Percentiles rank a stretch among this genome's conserved stretches.
phyloP scores from a whole-genome alignment of 2,797 vertebrate genomes.

The Notolabrus celidotus region DNA sequence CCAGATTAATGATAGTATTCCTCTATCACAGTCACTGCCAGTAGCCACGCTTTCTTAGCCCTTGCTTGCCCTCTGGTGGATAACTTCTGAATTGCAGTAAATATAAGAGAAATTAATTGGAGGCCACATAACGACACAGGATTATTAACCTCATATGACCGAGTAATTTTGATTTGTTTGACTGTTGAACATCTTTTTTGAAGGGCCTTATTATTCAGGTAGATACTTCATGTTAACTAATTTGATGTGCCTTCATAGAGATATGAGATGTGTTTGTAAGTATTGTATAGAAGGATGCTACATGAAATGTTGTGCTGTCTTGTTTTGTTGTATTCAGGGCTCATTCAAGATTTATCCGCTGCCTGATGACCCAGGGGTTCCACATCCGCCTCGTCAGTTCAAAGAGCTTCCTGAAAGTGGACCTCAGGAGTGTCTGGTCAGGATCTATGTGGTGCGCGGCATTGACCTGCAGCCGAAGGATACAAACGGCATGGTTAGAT shows the following conservation, averaged over 20 bases:
- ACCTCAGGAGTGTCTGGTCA: conserved; percentile 93
- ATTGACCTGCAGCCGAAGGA: conserved; percentile 96
- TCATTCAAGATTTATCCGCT: conserved; percentile 94
- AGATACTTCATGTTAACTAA: neutral
- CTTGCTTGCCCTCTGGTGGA: conserved; percentile 75
- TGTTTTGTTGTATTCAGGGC: conserved; percentile 82
- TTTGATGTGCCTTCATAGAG: too few species aligned
- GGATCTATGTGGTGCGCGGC: conserved; percentile 92
- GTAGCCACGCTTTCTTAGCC: conserved; percentile 14
- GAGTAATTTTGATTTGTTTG: neutral
- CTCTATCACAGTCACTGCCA: too few species aligned
- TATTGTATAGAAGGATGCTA: neutral
- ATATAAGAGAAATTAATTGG: neutral
- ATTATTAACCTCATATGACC: neutral
- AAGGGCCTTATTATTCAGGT: neutral
- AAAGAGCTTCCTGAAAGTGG: conserved; percentile 93
- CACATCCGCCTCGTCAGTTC: conserved; percentile 92
- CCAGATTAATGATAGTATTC: too few species aligned
- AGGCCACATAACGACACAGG: neutral
- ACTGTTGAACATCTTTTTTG: neutral
- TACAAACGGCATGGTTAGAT: conserved; percentile 93
- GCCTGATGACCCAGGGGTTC: conserved; percentile 89
- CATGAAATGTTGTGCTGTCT: neutral
- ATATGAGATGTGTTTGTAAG: neutral
- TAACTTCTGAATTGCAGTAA: conserved; percentile 1